These are phyloP conservation scores for Deroptyus accipitrinus DNA, from an alignment of 2,113 vertebrate species.

Conservation along the genomic window DNA sequence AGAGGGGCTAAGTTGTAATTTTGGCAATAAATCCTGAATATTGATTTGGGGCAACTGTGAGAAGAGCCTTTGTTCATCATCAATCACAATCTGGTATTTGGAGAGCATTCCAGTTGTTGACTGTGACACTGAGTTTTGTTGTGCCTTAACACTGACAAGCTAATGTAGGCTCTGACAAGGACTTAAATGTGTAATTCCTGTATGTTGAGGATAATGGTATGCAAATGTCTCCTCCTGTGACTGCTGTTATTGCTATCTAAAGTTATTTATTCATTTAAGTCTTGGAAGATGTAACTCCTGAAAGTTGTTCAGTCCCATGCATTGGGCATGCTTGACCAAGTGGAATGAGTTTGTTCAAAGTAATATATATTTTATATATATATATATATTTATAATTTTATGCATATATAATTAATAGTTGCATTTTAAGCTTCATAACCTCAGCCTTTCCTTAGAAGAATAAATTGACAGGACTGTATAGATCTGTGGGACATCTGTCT, in stretches of 20 bases:
- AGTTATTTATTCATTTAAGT: neutral
- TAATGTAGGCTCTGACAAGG: neutral
- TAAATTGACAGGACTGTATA: neutral
- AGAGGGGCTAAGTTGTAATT: neutral
- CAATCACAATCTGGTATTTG: rapidly evolving
- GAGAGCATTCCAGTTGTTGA: neutral
- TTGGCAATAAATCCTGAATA: neutral
- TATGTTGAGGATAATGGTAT: neutral
- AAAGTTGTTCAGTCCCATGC: neutral
- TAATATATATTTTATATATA: neutral
- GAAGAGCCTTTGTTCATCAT: neutral
- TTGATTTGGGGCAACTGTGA: neutral
- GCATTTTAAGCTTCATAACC: neutral
- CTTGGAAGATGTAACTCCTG: neutral
- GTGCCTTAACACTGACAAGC: neutral
- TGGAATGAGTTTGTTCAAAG: neutral
- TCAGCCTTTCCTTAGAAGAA: neutral
- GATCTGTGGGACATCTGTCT: neutral
- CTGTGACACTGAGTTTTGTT: rapidly evolving
- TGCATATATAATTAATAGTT: neutral
- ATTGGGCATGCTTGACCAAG: rapidly evolving
- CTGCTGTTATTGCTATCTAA: neutral
- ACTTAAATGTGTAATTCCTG: neutral
- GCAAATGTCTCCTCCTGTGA: neutral
- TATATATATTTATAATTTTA: neutral